Conservation (phyloP, 2,113 vertebrate genomes). For the Pelmatolapia mariae region DNA sequence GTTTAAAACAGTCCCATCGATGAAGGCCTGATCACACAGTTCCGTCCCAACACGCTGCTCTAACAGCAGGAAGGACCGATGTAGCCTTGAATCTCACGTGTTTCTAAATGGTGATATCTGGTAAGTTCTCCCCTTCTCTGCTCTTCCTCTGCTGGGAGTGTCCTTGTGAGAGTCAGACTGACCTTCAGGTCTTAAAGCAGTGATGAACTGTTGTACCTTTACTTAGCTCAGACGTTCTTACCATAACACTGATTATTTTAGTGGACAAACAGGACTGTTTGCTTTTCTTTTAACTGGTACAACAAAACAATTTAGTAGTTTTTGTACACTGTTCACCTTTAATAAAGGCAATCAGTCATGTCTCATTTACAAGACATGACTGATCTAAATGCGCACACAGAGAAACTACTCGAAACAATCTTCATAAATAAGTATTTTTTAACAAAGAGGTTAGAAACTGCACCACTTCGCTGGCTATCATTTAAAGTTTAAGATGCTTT, state of each 20-base stretch:
- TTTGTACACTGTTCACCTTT: not conserved
- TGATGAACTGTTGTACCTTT: not conserved
- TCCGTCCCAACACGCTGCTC: not conserved
- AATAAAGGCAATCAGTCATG: not conserved
- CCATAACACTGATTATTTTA: not conserved
- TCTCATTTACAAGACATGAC: not conserved
- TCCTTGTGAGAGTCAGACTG: not conserved
- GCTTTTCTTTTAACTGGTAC: not conserved
- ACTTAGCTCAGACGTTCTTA: not conserved
- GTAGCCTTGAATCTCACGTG: not conserved
- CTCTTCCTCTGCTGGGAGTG: not conserved
- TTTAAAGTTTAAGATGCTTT: not conserved
- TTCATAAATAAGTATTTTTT: not conserved
- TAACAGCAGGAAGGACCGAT: not conserved
- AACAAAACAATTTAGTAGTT: not conserved
- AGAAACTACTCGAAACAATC: not conserved
- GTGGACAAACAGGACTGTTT: not conserved
- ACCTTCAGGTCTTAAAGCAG: not conserved
- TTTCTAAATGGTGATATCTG: not conserved
- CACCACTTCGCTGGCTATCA: not conserved
- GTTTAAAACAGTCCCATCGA: not conserved
- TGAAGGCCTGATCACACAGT: not conserved
- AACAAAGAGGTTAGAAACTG: not conserved
- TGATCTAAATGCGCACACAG: not conserved
- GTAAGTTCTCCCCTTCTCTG: not conserved